Evolutionary conservation across 2,113 vertebrate genomes (phyloP).

Genomic region (Ciconia boyciana): DNA sequence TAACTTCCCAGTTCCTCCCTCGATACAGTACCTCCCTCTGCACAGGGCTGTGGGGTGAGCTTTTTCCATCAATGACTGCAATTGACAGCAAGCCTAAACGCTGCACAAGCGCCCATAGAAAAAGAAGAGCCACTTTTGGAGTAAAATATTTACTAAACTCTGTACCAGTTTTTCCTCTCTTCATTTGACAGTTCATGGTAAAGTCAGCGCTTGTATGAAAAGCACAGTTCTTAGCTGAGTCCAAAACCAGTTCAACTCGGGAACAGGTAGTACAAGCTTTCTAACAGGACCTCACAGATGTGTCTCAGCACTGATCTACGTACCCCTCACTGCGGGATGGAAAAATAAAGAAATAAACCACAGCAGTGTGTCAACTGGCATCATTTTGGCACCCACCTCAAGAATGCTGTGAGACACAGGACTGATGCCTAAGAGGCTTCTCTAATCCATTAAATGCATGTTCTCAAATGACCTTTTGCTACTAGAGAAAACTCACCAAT

Average conservation of each 20-base stretch:
- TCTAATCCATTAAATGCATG: not conserved
- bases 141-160: not conserved
- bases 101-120: not conserved
- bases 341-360: slow-evolving; percentile 25
- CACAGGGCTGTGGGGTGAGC: not conserved
- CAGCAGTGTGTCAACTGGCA: not conserved
- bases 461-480: slow-evolving; percentile 14
- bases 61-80: not conserved
- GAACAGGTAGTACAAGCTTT: not conserved
- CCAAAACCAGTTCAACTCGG: not conserved
- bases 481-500: not conserved
- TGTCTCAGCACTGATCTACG: not conserved
- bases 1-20: not conserved
- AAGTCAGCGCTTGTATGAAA: not conserved
- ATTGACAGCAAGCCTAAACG: not conserved
- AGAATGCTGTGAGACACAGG: not conserved
- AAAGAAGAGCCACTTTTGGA: not conserved
- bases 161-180: not conserved
- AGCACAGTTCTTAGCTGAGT: not conserved
- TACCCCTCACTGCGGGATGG: not conserved
- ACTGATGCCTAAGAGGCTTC: not conserved
- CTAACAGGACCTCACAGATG: not conserved
- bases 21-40: not conserved
- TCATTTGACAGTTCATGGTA: not conserved
- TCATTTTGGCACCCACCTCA: not conserved